Conservation (phyloP, 2,797 vertebrate genomes). For the Prionace glauca region DNA sequence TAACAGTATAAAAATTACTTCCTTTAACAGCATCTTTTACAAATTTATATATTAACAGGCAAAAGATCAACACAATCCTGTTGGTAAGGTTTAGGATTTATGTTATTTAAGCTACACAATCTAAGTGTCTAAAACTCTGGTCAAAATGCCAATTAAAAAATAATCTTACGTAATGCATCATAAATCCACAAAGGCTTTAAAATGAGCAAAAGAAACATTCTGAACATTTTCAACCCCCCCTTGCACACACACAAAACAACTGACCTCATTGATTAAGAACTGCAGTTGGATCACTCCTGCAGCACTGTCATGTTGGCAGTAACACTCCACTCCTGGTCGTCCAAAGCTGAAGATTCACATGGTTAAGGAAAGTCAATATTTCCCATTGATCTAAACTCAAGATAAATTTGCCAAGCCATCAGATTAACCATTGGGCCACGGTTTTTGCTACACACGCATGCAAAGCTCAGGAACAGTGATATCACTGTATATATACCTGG, state of each 20-base stretch:
- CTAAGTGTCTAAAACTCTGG: not conserved
- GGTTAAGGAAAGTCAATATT: slow-evolving; percentile 68
- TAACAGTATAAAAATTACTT: slow-evolving; percentile 5
- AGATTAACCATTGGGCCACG: not conserved
- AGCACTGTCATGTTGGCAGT: slow-evolving; percentile 91
- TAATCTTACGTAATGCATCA: not conserved
- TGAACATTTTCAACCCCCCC: not conserved
- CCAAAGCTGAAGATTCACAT: slow-evolving; percentile 71
- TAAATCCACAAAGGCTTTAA: not conserved
- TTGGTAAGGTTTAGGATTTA: not conserved
- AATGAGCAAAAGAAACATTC: not conserved
- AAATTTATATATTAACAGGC: not conserved
- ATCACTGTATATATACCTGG: not conserved
- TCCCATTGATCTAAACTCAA: not conserved
- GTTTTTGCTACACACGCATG: too few relatives aligned
- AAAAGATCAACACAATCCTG: not conserved
- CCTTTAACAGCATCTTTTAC: not conserved
- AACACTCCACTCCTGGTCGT: slow-evolving; percentile 89
- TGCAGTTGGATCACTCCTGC: slow-evolving; percentile 94
- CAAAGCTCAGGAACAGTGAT: not conserved
- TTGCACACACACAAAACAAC: slow-evolving; percentile 44
- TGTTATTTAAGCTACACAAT: not conserved
- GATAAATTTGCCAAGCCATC: not conserved
- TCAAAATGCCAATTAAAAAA: not conserved
- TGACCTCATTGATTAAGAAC: slow-evolving; percentile 97